Evolutionary conservation across 2,888 invertebrate genomes (phyloP), one percentile per base, ranked within the genome.

Genomic region (Apodemia duryi): DNA sequence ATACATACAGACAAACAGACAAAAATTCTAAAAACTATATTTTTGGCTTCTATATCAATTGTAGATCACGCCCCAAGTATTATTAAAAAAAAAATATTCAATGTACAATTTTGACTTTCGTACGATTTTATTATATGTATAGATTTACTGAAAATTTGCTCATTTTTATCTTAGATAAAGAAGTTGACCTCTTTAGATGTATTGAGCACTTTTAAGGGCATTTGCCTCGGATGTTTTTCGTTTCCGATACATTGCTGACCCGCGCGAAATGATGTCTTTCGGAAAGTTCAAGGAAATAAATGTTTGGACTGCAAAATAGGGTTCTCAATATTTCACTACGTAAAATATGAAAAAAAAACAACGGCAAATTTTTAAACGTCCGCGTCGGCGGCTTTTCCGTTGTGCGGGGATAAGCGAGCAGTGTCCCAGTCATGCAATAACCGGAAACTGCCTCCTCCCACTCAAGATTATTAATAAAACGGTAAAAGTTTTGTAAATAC

Each of bases 171-270:
- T 29, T 10, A 21, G 54, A 54, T 54, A 54, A 29, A 28, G 10
- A 52, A 54, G 54, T 54, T 54, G 54, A 54, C 54, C 54, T 54
- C 54, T 10, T 54, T 54, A 54, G 54, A 54, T 54, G 29, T 54
- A 10, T 54, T 54, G 11, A 11, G 11, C 29, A 29, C 51, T 54
- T 54, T 54, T 9, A 52, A 28, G 52, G 52, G 10, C 52, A 52
- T 52, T 52, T 52, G 52, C 52, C 52, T 52, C 28, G 52, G 52
- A 52, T 52, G 28, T 52, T 52, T 51, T 52, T 52, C 52, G 7
- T 28, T 28, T 52, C 52, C 28, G 9, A 52, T 52, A 28, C 7
- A 52, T 52, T 10, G 52, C 52, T 28, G 9, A 52, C 28, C 52
- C 52, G 13, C 5, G 28, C 52, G 28, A 28, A 52, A 52, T 9